A percentile compares a stretch with the other conserved stretches of the same genome.
Conservation (phyloP, 2,797 vertebrate genomes). For the Pseudotriccus pelzelni region DNA sequence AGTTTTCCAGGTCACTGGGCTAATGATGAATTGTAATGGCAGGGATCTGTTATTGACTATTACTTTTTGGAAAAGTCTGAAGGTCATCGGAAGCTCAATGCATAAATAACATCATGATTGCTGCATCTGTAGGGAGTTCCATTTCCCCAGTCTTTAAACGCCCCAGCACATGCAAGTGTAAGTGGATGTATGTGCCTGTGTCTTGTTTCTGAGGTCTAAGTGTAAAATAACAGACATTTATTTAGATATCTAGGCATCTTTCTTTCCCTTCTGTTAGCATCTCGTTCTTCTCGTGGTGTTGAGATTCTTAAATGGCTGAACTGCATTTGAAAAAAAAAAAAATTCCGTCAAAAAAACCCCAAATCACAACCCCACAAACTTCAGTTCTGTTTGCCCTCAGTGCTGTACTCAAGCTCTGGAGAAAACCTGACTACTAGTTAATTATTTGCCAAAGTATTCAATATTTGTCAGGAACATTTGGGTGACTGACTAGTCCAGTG, state of each 20-base stretch:
- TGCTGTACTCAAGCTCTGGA: background rate
- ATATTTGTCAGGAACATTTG: background rate
- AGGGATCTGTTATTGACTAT: background rate
- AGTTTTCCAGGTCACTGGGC: background rate
- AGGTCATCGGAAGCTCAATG: background rate
- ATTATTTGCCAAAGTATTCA: constrained; percentile 4
- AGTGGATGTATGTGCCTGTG: background rate
- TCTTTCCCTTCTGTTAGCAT: background rate
- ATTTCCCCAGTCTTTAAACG: background rate
- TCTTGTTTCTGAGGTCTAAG: background rate
- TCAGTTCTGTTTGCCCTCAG: background rate
- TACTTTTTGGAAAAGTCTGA: background rate
- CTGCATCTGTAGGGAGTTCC: background rate
- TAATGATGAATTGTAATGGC: background rate
- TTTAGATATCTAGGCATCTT: background rate
- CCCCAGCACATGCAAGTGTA: background rate
- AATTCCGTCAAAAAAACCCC: accelerated
- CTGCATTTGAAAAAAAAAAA: background rate
- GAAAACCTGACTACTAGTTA: background rate
- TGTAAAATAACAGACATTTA: background rate
- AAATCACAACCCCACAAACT: background rate
- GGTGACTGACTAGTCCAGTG: background rate
- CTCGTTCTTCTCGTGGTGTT: background rate
- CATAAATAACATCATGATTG: background rate
- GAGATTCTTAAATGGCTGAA: background rate